A percentile compares a stretch with the other conserved stretches of the same genome.
Conservation (phyloP, 2,113 vertebrate genomes). For the Scatophagus argus region DNA sequence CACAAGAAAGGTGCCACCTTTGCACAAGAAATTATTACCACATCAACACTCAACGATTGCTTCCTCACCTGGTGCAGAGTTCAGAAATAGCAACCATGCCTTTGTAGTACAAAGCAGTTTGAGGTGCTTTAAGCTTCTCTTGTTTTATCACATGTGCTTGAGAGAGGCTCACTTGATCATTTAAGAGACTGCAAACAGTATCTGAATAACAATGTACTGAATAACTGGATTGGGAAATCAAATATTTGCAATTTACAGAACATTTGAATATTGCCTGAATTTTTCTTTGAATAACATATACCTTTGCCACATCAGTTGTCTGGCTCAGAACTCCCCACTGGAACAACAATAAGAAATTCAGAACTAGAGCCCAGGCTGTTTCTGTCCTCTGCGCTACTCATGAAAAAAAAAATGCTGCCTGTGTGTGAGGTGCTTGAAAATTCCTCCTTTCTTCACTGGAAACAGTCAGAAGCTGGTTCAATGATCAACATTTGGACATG, state of each 20-base stretch:
- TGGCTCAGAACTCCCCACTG: constrained; percentile 32
- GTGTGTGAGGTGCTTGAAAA: constrained; percentile 2
- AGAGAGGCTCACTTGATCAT: constrained; percentile 17
- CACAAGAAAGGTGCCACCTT: constrained; percentile 55
- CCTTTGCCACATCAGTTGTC: constrained; percentile 31
- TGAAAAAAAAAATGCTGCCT: constrained; percentile 36
- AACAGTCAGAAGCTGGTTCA: constrained; percentile 8
- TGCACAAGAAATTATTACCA: constrained; percentile 45
- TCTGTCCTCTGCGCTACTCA: constrained; percentile 59
- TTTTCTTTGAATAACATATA: neutral
- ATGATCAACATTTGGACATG: neutral
- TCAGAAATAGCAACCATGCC: constrained; percentile 36
- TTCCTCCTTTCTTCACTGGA: neutral
- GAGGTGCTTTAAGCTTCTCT: constrained; percentile 22
- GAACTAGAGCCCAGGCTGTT: constrained; percentile 44
- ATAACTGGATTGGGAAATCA: neutral
- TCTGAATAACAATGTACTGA: constrained; percentile 5
- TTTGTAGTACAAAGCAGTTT: constrained; percentile 44
- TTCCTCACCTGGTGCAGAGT: constrained; percentile 25
- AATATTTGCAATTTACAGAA: neutral
- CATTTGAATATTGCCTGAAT: neutral
- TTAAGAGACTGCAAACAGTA: constrained; percentile 5
- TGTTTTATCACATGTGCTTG: constrained; percentile 1
- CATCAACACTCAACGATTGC: constrained; percentile 36
- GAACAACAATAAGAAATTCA: constrained; percentile 57